phyloP scores from a whole-genome alignment of 2,113 vertebrate species.

The Carollia perspicillata region DNA sequence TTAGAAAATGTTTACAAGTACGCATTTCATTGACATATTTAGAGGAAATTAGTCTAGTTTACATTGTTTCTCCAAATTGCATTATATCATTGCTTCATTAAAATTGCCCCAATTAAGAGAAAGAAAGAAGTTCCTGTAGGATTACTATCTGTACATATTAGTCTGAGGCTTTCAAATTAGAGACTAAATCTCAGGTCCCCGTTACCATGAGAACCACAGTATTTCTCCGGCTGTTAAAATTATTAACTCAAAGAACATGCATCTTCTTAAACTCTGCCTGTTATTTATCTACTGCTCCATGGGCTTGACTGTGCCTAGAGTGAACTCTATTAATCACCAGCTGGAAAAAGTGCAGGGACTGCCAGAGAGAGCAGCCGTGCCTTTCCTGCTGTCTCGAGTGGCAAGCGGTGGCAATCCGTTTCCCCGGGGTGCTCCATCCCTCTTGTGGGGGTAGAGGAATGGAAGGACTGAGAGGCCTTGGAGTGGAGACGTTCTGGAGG shows the following conservation, averaged over 20 bases:
- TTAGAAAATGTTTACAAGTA: constrained; percentile 14
- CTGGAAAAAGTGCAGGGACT: background rate
- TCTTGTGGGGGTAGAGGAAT: background rate
- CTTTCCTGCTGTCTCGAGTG: background rate
- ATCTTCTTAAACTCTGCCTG: constrained; percentile 73
- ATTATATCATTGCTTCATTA: constrained; percentile 64
- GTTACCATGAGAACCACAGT: constrained; percentile 83
- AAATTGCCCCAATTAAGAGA: constrained; percentile 72
- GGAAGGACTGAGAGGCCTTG: background rate
- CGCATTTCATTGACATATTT: constrained; percentile 50
- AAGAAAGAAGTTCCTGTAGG: constrained; percentile 57
- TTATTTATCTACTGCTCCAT: constrained; percentile 74
- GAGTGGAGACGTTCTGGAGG: background rate
- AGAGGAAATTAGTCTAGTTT: constrained; percentile 63
- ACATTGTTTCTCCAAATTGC: constrained; percentile 64
- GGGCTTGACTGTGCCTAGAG: constrained; percentile 51
- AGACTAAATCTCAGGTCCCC: constrained; percentile 66
- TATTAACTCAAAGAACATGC: constrained; percentile 78
- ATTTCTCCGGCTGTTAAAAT: constrained; percentile 76
- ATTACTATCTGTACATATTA: constrained; percentile 64
- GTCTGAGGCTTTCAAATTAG: constrained; percentile 68
- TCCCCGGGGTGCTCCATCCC: background rate
- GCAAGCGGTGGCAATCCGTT: background rate
- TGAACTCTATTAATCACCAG: constrained; percentile 71
- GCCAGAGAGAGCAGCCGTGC: background rate